Evolutionary conservation across 2,113 vertebrate genomes (phyloP), one percentile per base, ranked within the genome.

Genomic region (Galeopterus variegatus): DNA sequence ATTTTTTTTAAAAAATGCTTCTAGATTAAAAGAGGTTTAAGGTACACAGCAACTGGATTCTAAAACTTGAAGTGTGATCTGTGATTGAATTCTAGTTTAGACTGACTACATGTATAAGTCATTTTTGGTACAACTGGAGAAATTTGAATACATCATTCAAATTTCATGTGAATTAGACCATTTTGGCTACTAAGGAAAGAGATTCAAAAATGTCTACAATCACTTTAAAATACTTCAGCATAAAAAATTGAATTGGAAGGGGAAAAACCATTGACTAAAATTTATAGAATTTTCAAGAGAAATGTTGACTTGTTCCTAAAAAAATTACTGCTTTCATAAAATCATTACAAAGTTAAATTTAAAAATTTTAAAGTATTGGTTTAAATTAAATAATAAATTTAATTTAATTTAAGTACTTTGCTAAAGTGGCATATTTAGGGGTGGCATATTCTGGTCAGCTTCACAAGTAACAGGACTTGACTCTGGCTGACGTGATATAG

Each of bases 301-400:
- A 90, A 80, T 33, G n/a, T 80, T 67, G 50, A 80, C 28, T 52
- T 67, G 48, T 79, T 54, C 33, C 73, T 76, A 50, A 75, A 24
- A 54, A n/a, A 77, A 90, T 90, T 77, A 79, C 60, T 52, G 15
- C 58, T 77, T 75, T 64, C 50, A 65, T 67, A 89, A 90, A 80
- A 69, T 79, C 1, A 2, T 82, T 72, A 70, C 41, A 72, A 70
- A 70, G 36, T 82, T 36, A 69, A 69, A 67, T 67, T 52, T 67
- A 58, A 36, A 52, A 64, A 6, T 60, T 56, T n/a, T n/a, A 12
- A 91, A 70, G 33, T 65, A 65, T 50, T 23, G n/a, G 36, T 33
- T 67, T 41, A 65, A 90, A 41, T 41, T 41, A 41, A 41, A 41
- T 41, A 41, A 41, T 41, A 41, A 41, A 41, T 41, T 41, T 3